Conservation (phyloP, 2,888 invertebrate genomes). For the Chloroclystis v-ata region DNA sequence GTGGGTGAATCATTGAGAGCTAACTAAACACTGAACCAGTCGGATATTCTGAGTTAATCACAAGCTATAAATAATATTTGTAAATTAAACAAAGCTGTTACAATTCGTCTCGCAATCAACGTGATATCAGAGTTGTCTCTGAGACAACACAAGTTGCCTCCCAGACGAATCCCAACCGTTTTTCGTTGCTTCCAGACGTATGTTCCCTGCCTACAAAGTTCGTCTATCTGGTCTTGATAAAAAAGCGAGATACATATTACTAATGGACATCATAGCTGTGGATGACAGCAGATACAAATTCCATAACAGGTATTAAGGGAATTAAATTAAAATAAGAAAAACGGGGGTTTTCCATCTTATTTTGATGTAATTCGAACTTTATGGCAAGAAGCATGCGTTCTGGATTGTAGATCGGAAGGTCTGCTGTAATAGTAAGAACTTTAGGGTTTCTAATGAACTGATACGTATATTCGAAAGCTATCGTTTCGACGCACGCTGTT, state of each 20-base stretch:
- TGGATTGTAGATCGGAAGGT: conserved; percentile 54
- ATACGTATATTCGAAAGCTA: no score
- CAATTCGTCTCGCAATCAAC: conserved; percentile 68
- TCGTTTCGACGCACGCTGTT: no score
- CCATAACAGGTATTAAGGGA: conserved; percentile 89
- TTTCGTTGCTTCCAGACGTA: conserved; percentile 89
- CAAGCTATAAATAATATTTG: conserved; percentile 64
- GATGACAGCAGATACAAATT: conserved; percentile 97
- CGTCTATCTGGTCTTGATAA: conserved; percentile 97
- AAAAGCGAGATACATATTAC: conserved; percentile 97
- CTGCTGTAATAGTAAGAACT: no score
- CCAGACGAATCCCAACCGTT: conserved; percentile 34
- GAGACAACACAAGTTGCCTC: conserved; percentile 67
- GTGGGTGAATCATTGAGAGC: no score
- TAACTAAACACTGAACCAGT: no score
- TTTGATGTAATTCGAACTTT: conserved; percentile 74
- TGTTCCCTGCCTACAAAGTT: conserved; percentile 99
- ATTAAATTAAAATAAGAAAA: conserved; percentile 74
- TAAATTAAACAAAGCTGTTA: conserved; percentile 61
- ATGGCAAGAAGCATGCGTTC: conserved; percentile 82
- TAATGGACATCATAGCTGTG: conserved; percentile 98
- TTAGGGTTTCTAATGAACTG: no score
- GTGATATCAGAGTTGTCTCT: conserved; percentile 73
- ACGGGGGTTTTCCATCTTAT: conserved; percentile 54
- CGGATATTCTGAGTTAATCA: conserved; percentile 66